These are phyloP conservation scores for Actinopyga echinites DNA, from an alignment of 53 echinoderm and acorn worm species.

Conservation along the genomic window DNA sequence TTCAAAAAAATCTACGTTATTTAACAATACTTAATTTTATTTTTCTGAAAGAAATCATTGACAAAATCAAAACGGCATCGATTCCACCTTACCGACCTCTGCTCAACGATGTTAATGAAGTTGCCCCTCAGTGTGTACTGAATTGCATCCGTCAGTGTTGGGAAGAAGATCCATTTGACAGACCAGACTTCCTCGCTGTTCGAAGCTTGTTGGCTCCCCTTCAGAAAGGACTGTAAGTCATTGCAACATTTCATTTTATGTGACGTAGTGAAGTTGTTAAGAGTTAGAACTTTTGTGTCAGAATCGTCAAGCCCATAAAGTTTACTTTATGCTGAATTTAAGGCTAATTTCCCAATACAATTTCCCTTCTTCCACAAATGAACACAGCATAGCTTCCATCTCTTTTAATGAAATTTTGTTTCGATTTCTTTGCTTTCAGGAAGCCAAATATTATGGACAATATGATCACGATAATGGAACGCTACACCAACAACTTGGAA, in stretches of 20 bases:
- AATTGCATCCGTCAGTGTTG: conserved; percentile 74
- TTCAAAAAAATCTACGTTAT: too few relatives aligned
- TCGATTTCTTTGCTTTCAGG: conserved; percentile 35
- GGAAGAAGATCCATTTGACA: conserved; percentile 66
- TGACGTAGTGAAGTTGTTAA: too few relatives aligned
- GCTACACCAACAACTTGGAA: conserved; percentile 97
- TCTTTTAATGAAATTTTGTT: too few relatives aligned
- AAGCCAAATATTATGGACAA: conserved; percentile 98
- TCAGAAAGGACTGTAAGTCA: conserved; percentile 93
- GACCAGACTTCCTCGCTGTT: conserved; percentile 74
- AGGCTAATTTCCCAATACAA: too few relatives aligned
- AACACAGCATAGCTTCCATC: too few relatives aligned
- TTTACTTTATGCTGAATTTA: too few relatives aligned
- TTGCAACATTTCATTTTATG: too few relatives aligned
- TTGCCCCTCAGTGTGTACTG: conserved; percentile 89
- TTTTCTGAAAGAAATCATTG: conserved; percentile 47
- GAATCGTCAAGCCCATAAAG: too few relatives aligned
- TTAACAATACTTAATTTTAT: too few relatives aligned
- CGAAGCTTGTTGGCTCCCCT: conserved; percentile 73
- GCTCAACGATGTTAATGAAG: conserved; percentile 82
- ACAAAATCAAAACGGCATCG: conserved; percentile 51
- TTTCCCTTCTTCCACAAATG: too few relatives aligned
- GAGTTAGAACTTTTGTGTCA: too few relatives aligned
- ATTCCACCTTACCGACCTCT: conserved; percentile 86
- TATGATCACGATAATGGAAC: conserved; percentile 99